Evolutionary conservation across 2,888 invertebrate genomes (phyloP), one percentile per base, ranked within the genome.

Genomic region (Piscicola geometra): DNA sequence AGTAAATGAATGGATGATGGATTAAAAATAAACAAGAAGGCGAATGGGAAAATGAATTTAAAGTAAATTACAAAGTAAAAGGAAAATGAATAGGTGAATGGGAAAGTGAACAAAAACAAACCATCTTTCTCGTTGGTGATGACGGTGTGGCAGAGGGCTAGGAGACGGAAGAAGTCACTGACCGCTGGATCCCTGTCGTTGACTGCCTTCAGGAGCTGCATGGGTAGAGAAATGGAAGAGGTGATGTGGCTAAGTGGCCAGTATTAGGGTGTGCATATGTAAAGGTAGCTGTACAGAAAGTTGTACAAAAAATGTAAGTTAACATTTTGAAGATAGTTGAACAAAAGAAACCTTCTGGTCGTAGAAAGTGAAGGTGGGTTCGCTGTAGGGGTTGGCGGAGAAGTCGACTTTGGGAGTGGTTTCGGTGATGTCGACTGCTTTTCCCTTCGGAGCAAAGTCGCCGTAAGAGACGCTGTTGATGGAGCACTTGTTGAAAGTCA

Each of bases 401-500:
- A 99, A 95, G 86, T 98, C 95, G 80, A 95, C 87, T 35, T 91
- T 90, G 82, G 91, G 90, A 64, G 91, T 89, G 79, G 88, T 93
- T 88, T 94, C 93, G 72, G 89, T 91, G 70, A 93, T 89, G 85
- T 94, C 94, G 79, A 94, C 87, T 75, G 92, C 88, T 86, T 94
- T 94, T 60, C 94, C 94, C 71, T 89, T 88, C 80, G 91, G 90
- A 86, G 96, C 94, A 76, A 93, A 88, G 86, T 98, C 96, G 30
- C 99, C 99, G 86, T 94, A 99, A 76, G 91, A 89, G 81, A 90
- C 89, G 9, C 94, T 96, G 80, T 91, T 92, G 81, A 99, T 94
- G 79, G 97, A 94, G 86, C 97, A 96, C 88, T 98, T 98, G 87
- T 98, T 99, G 87, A 99, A 99, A 76, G 96, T 94, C 99, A 99